These are phyloP conservation scores for Dallia pectoralis DNA, from an alignment of 2,797 vertebrate genomes.

Conservation along the genomic window DNA sequence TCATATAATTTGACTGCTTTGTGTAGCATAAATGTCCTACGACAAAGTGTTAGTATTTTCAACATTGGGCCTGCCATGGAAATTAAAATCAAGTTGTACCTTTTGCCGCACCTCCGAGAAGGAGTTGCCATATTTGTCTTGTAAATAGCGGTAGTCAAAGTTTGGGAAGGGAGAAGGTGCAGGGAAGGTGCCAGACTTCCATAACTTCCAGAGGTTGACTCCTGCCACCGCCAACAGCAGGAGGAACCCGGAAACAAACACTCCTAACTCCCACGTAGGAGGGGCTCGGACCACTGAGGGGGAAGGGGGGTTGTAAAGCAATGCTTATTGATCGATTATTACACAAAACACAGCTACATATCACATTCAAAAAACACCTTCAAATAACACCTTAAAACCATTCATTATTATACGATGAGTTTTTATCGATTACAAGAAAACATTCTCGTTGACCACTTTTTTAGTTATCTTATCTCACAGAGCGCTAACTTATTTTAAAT, in stretches of 20 bases:
- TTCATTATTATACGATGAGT: neutral
- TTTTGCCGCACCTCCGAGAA: conserved; percentile 79
- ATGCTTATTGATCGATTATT: neutral
- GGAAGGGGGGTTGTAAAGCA: conserved; percentile 13
- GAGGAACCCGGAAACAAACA: conserved; percentile 88
- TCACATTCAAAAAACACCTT: neutral
- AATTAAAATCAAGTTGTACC: conserved; percentile 64
- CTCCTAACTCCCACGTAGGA: conserved; percentile 88
- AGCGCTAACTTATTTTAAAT: conserved; percentile 27
- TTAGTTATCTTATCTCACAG: conserved; percentile 14
- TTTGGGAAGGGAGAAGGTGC: conserved; percentile 94
- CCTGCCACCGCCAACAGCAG: conserved; percentile 83
- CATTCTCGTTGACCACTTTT: conserved; percentile 12
- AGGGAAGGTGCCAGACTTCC: conserved; percentile 90
- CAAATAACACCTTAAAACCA: neutral
- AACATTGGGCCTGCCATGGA: neutral
- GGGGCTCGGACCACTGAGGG: conserved; percentile 85
- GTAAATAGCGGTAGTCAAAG: conserved; percentile 94
- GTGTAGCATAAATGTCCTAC: no score
- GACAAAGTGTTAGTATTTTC: neutral
- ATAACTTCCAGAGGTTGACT: conserved; percentile 94
- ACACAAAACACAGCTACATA: neutral
- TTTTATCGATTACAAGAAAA: conserved; percentile 1
- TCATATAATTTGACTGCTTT: no score
- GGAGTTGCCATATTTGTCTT: conserved; percentile 90